Evolutionary conservation across 2,888 invertebrate genomes (phyloP), one percentile per base, ranked within the genome.

Genomic region (Drosophila meridiana): DNA sequence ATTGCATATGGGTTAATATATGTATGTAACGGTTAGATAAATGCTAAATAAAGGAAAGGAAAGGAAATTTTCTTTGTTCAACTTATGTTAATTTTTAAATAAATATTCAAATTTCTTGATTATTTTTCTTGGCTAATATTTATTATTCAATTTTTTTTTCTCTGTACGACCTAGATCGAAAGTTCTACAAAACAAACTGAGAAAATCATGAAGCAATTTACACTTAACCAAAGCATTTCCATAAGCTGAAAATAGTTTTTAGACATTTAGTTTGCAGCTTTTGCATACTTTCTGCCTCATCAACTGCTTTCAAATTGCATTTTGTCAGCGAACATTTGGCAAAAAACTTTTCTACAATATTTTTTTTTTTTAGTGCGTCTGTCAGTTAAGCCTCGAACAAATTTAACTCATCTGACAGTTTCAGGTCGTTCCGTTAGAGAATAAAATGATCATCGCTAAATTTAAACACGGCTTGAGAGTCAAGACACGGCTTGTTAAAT

Each of bases 201-300:
- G 40, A 47, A 57, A 64, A 61, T 42, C 57, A 58, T 53, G 52
- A 63, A 38, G 28, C 56, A 64, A 75, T 65, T 74, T 69, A 40
- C 57, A 65, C 40, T 58, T 48, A 50, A 36, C 56, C 58, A 65
- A 73, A 59, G 59, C 53, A 75, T 76, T 76, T 76, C 43, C 75
- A 70, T 66, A 76, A 63, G 59, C 30, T 40, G 45, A 56, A 76
- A 71, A 65, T 66, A 63, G 56, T 76, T 61, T 67, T 67, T 42
- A 26, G 59, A 48, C 60, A 71, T 61, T 76, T 76, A 57, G 60
- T 14, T 66, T 64, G 53, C 43, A 42, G 53, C 40, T 64, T 58
- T 43, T n/a, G 28, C 30, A 6, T 40, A 58, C 52, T 45, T 67
- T 42, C 34, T 32, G 36, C 50, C 28, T 28, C 55, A 32, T 28